phyloP scores from a whole-genome alignment of 2,888 invertebrate genomes.

The Psylliodes chrysocephalus region DNA sequence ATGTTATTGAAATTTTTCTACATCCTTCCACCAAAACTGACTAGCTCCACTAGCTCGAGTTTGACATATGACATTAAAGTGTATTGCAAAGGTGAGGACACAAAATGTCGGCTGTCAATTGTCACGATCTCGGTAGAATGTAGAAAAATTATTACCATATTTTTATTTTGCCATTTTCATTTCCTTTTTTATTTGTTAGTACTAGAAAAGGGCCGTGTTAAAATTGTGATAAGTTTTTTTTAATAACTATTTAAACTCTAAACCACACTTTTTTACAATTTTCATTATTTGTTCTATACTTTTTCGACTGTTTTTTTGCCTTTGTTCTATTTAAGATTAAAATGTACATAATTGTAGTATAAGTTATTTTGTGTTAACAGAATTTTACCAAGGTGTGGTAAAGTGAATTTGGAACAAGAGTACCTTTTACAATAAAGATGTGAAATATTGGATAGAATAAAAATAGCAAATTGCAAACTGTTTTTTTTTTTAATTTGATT shows the following conservation, averaged over 20 bases:
- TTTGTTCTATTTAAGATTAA: conserved; percentile 12
- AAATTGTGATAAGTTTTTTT: not conserved
- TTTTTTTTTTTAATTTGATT: no score
- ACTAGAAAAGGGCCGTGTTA: not conserved
- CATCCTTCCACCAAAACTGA: no score
- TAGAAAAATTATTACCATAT: not conserved
- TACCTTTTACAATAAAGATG: conserved; percentile 47
- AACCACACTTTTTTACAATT: no score
- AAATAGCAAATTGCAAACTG: conserved; percentile 1
- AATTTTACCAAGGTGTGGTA: conserved; percentile 31
- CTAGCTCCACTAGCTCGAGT: no score
- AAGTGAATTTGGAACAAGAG: conserved; percentile 35
- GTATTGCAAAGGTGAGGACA: no score
- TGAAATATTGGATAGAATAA: conserved; percentile 46
- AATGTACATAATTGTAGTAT: conserved; percentile 24
- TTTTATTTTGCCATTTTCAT: not conserved
- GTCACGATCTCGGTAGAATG: no score
- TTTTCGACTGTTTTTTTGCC: conserved; percentile 7
- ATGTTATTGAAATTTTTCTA: no score
- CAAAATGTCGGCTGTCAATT: no score
- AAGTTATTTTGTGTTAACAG: conserved; percentile 7
- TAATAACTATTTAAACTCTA: not conserved
- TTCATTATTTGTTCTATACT: not conserved
- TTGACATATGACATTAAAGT: no score
- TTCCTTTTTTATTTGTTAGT: not conserved